Evolutionary conservation across 2,113 vertebrate species (phyloP).

Genomic region (Phaethornis superciliosus): DNA sequence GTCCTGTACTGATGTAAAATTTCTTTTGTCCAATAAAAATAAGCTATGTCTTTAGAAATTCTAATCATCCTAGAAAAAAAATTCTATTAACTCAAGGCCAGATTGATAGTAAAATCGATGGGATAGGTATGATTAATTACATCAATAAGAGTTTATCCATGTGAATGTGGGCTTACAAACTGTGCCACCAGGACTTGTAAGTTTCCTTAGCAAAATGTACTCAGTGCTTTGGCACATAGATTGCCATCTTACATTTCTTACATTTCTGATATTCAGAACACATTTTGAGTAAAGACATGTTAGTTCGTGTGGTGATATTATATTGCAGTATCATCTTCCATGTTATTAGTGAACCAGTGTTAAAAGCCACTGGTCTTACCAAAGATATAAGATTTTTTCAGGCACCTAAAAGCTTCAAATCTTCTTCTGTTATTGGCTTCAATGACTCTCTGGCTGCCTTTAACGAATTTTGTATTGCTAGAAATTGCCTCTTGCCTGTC

Average conservation of each 20-base stretch:
- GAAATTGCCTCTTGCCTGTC: background rate
- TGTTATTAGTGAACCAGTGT: background rate
- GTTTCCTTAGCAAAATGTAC: background rate
- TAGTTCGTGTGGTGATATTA: background rate
- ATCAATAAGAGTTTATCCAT: background rate
- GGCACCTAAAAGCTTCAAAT: background rate
- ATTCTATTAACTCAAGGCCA: background rate
- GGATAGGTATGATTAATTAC: background rate
- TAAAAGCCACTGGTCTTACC: background rate
- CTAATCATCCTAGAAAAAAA: background rate
- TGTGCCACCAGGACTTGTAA: background rate
- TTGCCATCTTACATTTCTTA: background rate
- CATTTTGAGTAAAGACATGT: background rate
- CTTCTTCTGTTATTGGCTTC: background rate
- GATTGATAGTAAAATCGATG: background rate
- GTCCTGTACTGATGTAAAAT: background rate
- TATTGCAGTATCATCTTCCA: background rate
- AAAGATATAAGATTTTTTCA: background rate
- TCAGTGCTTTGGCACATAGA: background rate
- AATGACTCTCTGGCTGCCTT: background rate
- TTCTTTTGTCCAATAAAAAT: background rate
- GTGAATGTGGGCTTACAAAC: background rate
- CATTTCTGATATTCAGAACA: background rate
- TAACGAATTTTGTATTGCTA: constrained; percentile 6
- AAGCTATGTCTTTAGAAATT: background rate